Evolutionary conservation across 2,113 vertebrate genomes (phyloP), one percentile per base, ranked within the genome.

Genomic region (Nematolebias whitei): DNA sequence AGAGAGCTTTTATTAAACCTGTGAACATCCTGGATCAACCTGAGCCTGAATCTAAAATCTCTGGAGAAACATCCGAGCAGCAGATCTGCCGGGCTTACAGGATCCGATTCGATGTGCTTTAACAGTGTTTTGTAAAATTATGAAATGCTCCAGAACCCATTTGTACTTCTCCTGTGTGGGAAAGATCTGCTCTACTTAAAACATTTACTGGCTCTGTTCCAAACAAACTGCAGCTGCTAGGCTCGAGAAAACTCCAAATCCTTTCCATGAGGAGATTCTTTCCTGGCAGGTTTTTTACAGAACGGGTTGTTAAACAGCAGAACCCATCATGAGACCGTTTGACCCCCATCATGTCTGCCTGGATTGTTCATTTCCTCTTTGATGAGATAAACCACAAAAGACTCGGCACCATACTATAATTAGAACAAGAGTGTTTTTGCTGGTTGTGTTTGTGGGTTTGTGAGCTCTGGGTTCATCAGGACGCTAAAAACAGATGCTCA

Each of bases 391-490:
- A 45, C 48, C 66, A 54, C 62, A 23, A 66, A 74, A 16, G 54
- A 70, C 44, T 59, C 12, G 1, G 48, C 44, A 70, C 19, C 38
- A 65, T 54, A 56, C n/a, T n/a, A n/a, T n/a, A n/a, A n/a, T n/a
- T n/a, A n/a, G n/a, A n/a, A n/a, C n/a, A n/a, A n/a, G n/a, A n/a
- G n/a, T n/a, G n/a, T n/a, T n/a, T n/a, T n/a, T n/a, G n/a, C n/a
- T n/a, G n/a, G n/a, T n/a, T n/a, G n/a, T n/a, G n/a, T n/a, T n/a
- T n/a, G n/a, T n/a, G n/a, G n/a, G n/a, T n/a, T n/a, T n/a, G n/a
- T n/a, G n/a, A n/a, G n/a, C n/a, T n/a, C n/a, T n/a, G 29, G 59
- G 71, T 61, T 70, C 16, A 76, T 68, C 64, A 63, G 58, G 15
- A 43, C 4, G 14, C 14, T 5, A 15, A n/a, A 15, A 15, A 43